Evolutionary conservation across 2,797 vertebrate genomes (phyloP).

Genomic region (Phrynocephalus guinanensis): DNA sequence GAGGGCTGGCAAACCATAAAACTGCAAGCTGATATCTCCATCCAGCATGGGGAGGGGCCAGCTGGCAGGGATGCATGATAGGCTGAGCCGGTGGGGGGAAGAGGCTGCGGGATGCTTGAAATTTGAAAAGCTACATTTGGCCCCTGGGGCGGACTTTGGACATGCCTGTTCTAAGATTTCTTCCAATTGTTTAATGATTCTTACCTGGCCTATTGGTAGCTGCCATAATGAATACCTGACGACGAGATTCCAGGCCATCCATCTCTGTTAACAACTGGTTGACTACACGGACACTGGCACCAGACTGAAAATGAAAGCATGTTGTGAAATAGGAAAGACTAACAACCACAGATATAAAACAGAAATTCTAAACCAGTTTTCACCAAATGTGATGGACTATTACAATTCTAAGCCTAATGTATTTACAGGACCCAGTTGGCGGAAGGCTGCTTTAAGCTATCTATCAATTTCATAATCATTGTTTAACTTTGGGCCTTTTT

Average conservation of each 20-base stretch:
- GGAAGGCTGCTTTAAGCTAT: background rate
- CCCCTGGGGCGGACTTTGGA: too few species aligned
- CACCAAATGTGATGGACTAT: too few species aligned
- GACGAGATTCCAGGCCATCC: slow-evolving; percentile 91
- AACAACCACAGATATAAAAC: background rate
- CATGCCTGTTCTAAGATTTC: background rate
- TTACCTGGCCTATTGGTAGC: slow-evolving; percentile 96
- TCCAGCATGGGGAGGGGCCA: too few species aligned
- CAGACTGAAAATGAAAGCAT: slow-evolving; percentile 79
- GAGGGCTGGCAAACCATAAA: too few species aligned
- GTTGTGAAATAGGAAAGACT: slow-evolving; percentile 27
- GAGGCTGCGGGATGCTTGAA: too few species aligned
- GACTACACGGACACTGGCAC: slow-evolving; percentile 91
- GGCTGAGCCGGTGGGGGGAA: too few species aligned
- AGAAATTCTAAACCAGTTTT: background rate
- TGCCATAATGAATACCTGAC: slow-evolving; percentile 96
- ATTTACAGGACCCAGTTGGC: background rate
- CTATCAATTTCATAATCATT: background rate
- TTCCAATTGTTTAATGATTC: slow-evolving; percentile 12
- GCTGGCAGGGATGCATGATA: too few species aligned
- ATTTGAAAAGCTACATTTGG: too few species aligned
- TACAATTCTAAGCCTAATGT: background rate
- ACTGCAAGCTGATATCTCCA: too few species aligned
- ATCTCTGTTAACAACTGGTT: slow-evolving; percentile 98
- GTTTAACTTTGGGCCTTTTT: too few species aligned